Conservation (phyloP, 2,797 vertebrate genomes). For the Euthynnus affinis region DNA sequence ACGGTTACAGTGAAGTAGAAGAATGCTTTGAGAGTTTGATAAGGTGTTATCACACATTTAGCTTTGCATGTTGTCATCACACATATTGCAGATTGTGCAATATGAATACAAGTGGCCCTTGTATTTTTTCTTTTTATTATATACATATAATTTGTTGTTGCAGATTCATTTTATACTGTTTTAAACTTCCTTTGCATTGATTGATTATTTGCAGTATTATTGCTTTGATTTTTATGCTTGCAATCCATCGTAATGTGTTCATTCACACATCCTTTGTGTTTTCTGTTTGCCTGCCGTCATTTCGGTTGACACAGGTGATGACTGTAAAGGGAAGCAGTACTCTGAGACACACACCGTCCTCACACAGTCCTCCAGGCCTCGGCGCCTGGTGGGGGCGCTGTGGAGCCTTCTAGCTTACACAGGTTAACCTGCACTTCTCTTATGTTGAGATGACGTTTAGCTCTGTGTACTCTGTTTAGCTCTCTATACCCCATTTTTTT, state of each 20-base stretch:
- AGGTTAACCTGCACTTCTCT: conserved; percentile 85
- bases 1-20: background rate
- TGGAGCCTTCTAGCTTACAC: conserved; percentile 89
- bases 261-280: conserved; percentile 39
- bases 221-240: background rate
- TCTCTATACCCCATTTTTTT: background rate
- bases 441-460: conserved; percentile 16
- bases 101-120: conserved; percentile 8
- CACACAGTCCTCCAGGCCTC: conserved; percentile 81
- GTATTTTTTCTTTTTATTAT: conserved; percentile 10
- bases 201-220: conserved; percentile 27
- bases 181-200: conserved; percentile 14
- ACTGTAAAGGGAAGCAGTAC: conserved; percentile 93
- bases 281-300: conserved; percentile 54
- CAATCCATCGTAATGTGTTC: conserved; percentile 17
- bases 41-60: background rate
- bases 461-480: background rate
- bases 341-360: conserved; percentile 86
- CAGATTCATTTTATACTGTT: background rate
- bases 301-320: conserved; percentile 87
- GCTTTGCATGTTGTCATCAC: conserved; percentile 25
- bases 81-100: conserved; percentile 21
- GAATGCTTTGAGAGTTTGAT: background rate
- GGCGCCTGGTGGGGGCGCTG: conserved; percentile 83
- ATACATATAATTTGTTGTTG: conserved; percentile 4